Evolutionary conservation across 92 coral and sea anemone species (phyloP).

Genomic region (Isaurus tuberculatus): DNA sequence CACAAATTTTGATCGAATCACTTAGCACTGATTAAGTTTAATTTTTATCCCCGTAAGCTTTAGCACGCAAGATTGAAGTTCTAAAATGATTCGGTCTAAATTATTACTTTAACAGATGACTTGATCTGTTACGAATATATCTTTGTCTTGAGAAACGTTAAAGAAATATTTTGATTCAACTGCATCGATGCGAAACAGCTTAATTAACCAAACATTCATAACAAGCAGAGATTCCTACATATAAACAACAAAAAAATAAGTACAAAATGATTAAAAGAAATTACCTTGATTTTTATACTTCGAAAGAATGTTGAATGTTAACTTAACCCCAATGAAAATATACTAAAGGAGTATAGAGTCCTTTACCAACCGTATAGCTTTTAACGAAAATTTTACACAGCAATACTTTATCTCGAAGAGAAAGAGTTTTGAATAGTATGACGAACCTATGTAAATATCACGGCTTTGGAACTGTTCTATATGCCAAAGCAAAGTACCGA

Average conservation of each 20-base stretch:
- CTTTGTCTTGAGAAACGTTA: not conserved
- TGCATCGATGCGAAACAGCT: not conserved
- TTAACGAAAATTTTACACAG: slow-evolving; percentile 11
- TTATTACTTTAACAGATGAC: not conserved
- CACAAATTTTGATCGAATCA: too few species aligned
- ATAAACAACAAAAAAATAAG: not conserved
- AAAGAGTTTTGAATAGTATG: not conserved
- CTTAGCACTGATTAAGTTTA: too few species aligned
- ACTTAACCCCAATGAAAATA: not conserved
- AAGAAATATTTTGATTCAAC: not conserved
- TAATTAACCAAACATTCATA: not conserved
- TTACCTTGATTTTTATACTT: not conserved
- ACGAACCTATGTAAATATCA: slow-evolving; percentile 40
- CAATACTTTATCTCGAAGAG: not conserved
- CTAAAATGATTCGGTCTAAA: not conserved
- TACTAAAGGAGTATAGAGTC: not conserved
- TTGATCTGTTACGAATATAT: not conserved
- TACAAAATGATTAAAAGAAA: not conserved
- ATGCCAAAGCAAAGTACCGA: slow-evolving; percentile 61
- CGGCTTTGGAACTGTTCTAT: slow-evolving; percentile 42
- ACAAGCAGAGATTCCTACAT: not conserved
- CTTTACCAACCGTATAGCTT: not conserved
- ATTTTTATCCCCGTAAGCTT: too few species aligned
- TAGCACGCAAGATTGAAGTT: too few species aligned
- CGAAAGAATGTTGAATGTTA: not conserved